Evolutionary conservation across 2,888 invertebrate genomes (phyloP).

Genomic region (Capitulum mitella): DNA sequence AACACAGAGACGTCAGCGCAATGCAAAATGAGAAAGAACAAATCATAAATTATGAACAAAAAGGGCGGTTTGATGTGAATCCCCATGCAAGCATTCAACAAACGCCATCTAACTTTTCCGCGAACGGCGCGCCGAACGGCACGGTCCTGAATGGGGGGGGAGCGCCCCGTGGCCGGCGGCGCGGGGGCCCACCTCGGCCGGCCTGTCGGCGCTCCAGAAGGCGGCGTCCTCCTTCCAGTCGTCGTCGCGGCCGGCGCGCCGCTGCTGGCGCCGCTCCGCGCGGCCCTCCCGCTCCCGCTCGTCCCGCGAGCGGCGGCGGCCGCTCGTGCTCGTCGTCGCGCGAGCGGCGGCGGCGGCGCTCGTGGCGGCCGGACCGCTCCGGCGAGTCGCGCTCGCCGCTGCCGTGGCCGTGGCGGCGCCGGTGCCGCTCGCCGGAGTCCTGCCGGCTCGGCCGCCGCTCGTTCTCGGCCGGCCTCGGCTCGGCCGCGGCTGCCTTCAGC

Average conservation of each 20-base stretch:
- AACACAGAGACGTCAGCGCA: no score
- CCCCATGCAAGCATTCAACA: no score
- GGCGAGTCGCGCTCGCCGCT: neutral
- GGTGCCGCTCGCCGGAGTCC: neutral
- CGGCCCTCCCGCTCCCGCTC: neutral
- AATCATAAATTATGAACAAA: no score
- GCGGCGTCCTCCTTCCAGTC: neutral
- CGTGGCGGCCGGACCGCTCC: neutral
- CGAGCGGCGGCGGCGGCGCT: neutral
- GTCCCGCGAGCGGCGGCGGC: neutral
- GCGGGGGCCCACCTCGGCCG: neutral
- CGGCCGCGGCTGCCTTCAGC: neutral
- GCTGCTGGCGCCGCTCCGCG: neutral
- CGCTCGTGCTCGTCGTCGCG: neutral
- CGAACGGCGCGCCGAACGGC: no score
- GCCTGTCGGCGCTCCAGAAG: constrained; percentile 4
- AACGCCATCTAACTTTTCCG: no score
- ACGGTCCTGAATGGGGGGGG: no score
- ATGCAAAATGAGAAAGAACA: no score
- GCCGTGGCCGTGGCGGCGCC: neutral
- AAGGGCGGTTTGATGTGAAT: no score
- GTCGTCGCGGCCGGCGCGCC: neutral
- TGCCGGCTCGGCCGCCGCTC: neutral
- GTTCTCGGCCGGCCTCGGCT: neutral
- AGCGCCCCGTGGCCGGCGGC: no score